Evolutionary conservation across 2,888 invertebrate species (phyloP).

Genomic region (Acanthosoma haemorrhoidale): DNA sequence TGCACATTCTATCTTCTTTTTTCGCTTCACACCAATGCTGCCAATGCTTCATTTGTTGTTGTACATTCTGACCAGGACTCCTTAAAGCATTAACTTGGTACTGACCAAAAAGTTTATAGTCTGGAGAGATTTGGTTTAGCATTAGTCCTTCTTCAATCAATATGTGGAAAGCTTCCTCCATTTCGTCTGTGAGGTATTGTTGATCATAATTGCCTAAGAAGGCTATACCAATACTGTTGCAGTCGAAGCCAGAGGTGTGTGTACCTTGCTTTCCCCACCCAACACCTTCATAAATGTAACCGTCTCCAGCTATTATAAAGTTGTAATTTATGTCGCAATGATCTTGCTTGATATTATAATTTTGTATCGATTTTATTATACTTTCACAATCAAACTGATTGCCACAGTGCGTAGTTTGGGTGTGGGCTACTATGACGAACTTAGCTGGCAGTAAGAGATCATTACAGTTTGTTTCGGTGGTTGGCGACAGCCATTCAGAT

Average conservation of each 20-base stretch:
- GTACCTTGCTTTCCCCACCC: not conserved
- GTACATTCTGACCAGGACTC: not conserved
- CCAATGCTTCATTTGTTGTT: not conserved
- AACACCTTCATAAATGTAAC: slow-evolving; percentile 8
- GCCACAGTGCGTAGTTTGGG: not conserved
- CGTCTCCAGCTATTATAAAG: slow-evolving; percentile 2
- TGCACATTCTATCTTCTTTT: not conserved
- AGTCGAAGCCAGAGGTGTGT: not conserved
- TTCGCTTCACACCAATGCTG: not conserved
- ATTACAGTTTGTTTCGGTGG: not conserved
- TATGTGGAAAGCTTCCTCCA: not conserved
- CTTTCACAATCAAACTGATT: not conserved
- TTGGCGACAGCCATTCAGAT: not conserved
- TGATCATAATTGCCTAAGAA: not conserved
- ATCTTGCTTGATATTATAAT: not conserved
- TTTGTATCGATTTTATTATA: not conserved
- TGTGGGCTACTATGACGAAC: not conserved
- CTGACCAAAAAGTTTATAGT: slow-evolving; percentile 2
- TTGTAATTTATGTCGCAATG: not conserved
- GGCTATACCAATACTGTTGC: not conserved
- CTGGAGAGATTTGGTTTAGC: not conserved
- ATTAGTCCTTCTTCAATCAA: slow-evolving; percentile 15
- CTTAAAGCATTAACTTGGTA: not conserved
- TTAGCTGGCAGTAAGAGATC: not conserved
- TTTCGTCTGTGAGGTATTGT: not conserved